These are phyloP conservation scores for Aptenodytes forsteri DNA, from an alignment of 2,113 vertebrate species.

Conservation along the genomic window DNA sequence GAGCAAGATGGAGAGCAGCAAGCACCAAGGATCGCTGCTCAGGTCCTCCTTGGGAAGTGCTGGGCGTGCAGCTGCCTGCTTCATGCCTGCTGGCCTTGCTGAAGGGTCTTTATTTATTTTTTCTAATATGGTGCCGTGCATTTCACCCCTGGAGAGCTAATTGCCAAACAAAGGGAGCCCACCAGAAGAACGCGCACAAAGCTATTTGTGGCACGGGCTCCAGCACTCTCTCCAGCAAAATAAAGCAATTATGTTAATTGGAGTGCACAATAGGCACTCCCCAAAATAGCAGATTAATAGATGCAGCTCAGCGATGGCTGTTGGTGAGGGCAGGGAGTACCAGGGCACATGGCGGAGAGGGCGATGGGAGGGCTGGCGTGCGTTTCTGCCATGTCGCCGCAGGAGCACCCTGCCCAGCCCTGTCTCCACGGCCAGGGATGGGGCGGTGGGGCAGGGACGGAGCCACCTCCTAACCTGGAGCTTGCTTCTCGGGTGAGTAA, in stretches of 20 bases:
- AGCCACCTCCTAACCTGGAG: not conserved
- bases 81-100: not conserved
- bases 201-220: not conserved
- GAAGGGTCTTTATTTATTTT: not conserved
- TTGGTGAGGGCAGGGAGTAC: not conserved
- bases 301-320: not conserved
- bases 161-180: conserved; percentile 7
- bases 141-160: not conserved
- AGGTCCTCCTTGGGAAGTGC: not conserved
- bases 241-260: not conserved
- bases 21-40: not conserved
- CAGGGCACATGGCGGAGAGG: not conserved
- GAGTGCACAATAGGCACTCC: not conserved
- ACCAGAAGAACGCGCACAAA: not conserved
- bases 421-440: not conserved
- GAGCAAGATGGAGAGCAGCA: not conserved
- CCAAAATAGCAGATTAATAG: not conserved
- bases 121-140: not conserved
- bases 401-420: not conserved
- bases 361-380: accelerated
- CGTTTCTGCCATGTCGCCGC: accelerated
- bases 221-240: not conserved
- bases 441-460: accelerated
- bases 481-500: not conserved
- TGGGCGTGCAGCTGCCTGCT: not conserved